Conservation (phyloP, 2,888 invertebrate species). For the Nemotelus nigrinus region DNA sequence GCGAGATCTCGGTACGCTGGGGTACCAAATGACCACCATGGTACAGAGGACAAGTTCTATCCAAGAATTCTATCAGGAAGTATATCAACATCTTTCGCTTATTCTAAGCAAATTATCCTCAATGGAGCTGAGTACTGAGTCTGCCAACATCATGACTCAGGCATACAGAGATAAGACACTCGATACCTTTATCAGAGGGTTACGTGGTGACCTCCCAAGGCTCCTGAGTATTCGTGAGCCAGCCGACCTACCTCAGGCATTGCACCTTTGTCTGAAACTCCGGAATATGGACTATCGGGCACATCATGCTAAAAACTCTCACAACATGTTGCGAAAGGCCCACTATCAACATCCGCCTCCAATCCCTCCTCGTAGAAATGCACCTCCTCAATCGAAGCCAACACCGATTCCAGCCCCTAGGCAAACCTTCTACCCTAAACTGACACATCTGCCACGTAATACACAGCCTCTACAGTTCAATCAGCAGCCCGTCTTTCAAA, state of each 20-base stretch:
- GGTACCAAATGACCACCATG: too few species aligned
- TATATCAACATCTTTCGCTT: too few species aligned
- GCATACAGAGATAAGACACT: neutral
- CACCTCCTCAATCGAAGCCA: neutral
- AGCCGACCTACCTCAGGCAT: too few species aligned
- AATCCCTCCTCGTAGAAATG: neutral
- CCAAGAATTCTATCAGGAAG: too few species aligned
- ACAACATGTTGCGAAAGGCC: neutral
- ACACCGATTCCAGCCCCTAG: too few species aligned
- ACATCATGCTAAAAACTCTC: conserved; percentile 33
- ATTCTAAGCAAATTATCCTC: neutral
- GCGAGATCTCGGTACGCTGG: too few species aligned
- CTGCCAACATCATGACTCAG: neutral
- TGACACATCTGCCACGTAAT: neutral
- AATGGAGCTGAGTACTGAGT: neutral
- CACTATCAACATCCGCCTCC: neutral
- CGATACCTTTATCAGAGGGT: neutral
- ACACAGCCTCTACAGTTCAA: neutral
- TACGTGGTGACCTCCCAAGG: neutral
- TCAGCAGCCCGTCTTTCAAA: neutral
- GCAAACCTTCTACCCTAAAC: neutral
- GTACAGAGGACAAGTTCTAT: too few species aligned
- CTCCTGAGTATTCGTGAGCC: conserved; percentile 26
- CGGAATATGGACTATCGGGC: too few species aligned
- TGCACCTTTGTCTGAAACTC: too few species aligned